Evolutionary conservation across 35 echinoderm and acorn worm genomes (phyloP), one percentile per base, ranked within the genome.

Genomic region (Ophioderma brevispina): DNA sequence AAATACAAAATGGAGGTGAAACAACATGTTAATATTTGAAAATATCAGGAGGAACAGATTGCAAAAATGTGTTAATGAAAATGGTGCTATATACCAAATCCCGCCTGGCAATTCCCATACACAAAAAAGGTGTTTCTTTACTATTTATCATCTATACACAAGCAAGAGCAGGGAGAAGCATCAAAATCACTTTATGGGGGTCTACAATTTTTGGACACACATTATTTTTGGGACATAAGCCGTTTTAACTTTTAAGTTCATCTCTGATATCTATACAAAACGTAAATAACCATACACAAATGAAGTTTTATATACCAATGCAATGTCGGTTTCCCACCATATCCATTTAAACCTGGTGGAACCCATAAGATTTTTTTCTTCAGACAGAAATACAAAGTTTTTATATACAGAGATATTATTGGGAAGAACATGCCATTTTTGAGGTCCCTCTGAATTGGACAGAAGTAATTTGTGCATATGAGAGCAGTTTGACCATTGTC

Each of bases 401-500:
- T 70, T 70, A 70, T 70, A 70, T 70, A 70, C 59, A 70, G n/a
- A 70, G 15, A 70, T 70, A 70, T 1, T 70, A 70, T 70, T 70
- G 15, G 59, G 59, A 30, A 70, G 28, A 70, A 70, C 6, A 70
- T 25, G 23, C 59, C 23, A 25, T 70, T 15, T 70, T 18, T 70
- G 5, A 25, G 5, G 59, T 70, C n/a, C 10, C 59, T 25, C 59
- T 25, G n/a, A 15, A 25, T 70, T 70, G 59, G 8, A 11, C 15
- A 70, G 59, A 25, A 70, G 46, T 25, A 25, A 46, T 46, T 4
- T 4, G 17, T 46, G 41, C 41, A 4, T 8, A 46, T 4, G 17
- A 46, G 10, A 15, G 3, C 23, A 70, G 46, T 52, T 4, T 70
- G 59, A 1, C 28, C 28, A 25, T 70, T 13, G 15, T 70, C 10